These are phyloP conservation scores for Nothoprocta pentlandii DNA, from an alignment of 2,113 vertebrate species.

Conservation along the genomic window DNA sequence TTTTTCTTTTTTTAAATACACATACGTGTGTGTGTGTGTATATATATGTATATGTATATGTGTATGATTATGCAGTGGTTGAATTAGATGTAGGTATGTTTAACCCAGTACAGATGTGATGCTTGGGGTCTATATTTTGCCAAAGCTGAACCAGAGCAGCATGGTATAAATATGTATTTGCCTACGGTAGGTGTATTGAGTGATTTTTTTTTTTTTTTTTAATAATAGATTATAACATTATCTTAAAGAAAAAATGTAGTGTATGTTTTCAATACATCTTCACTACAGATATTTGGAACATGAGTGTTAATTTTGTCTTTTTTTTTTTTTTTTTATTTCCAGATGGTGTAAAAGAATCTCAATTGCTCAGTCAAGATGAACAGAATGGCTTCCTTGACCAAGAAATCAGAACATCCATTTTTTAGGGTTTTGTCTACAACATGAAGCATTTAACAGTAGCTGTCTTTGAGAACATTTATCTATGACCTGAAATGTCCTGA, in stretches of 20 bases:
- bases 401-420: background rate
- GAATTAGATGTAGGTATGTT: background rate
- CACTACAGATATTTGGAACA: background rate
- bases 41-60: background rate
- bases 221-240: background rate
- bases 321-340: background rate
- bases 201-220: background rate
- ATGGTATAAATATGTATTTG: background rate
- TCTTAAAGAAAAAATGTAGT: background rate
- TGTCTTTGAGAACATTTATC: background rate
- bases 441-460: background rate
- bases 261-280: background rate
- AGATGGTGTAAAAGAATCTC: slow-evolving; percentile 37
- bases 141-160: background rate
- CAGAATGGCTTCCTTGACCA: background rate
- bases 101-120: background rate
- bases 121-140: background rate
- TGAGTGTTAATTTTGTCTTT: background rate
- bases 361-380: background rate
- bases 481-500: slow-evolving; percentile 6
- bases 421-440: background rate
- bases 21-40: too few species aligned
- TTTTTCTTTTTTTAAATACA: background rate
- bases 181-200: background rate
- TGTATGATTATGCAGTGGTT: background rate